Evolutionary conservation across 2,888 invertebrate species (phyloP).

Genomic region (Invenusta paracnida): DNA sequence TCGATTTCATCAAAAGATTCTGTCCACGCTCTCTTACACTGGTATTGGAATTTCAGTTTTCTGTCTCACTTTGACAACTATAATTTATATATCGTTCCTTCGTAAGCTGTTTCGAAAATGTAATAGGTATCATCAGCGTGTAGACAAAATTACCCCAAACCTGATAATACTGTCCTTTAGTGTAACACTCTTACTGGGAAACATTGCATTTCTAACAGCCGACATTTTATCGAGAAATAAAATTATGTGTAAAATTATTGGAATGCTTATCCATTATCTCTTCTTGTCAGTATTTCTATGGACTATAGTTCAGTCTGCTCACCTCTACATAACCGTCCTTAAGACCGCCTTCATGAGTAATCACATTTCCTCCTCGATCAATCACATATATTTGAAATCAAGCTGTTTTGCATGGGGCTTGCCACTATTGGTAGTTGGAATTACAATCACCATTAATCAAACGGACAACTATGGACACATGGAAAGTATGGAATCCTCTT

Average conservation of each 20-base stretch:
- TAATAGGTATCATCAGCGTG: neutral
- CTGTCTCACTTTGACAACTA: neutral
- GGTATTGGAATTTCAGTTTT: neutral
- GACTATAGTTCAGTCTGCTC: neutral
- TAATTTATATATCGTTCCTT: neutral
- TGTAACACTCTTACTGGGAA: neutral
- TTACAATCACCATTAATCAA: neutral
- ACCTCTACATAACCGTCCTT: neutral
- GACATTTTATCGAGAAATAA: neutral
- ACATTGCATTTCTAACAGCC: neutral
- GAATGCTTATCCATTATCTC: neutral
- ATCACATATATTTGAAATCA: neutral
- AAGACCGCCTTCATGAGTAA: neutral
- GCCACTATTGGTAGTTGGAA: neutral
- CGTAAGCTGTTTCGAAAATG: neutral
- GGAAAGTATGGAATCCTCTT: neutral
- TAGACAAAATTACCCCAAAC: neutral
- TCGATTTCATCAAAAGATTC: neutral
- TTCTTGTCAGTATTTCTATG: neutral
- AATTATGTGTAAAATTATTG: neutral
- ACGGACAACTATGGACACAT: slow-evolving; percentile 2
- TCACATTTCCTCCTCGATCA: neutral
- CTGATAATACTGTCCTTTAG: neutral
- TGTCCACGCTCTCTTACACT: neutral
- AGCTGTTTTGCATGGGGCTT: neutral